Evolutionary conservation across 1,140 invertebrate genomes (phyloP), one percentile per base, ranked within the genome.

Genomic region (Rhyzopertha dominica): DNA sequence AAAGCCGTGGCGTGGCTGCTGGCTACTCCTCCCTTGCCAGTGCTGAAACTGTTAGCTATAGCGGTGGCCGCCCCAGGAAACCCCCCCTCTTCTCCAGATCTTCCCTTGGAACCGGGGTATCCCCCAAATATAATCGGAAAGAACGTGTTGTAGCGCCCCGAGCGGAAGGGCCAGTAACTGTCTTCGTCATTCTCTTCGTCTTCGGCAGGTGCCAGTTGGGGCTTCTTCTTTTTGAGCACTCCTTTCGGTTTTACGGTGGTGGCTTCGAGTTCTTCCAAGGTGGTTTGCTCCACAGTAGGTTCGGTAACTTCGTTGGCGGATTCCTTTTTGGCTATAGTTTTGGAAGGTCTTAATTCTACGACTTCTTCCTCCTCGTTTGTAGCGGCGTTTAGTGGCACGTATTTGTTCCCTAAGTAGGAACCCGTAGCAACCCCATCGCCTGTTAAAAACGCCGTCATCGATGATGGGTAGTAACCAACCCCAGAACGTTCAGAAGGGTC

Each of bases 1-100:
- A 81, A 82, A 5, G 79, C 78, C 4, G 80, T 80, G 4, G 81
- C 80, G 53, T 81, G 79, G 56, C 78, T 81, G 24, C 75, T 78
- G 24, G 80, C 80, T 0, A 81, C 74, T 14, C 80, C 80, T 4
- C 79, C 76, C 44, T 74, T 73, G 7, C 80, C 81, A 9, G 79
- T 81, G 69, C 80, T 82, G 62, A 79, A 82, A 32, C 79, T 80
- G 62, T 82, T 84, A 32, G 81, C 81, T 25, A 84, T 77, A 16
- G 80, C 80, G 2, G 79, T 80, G n/a, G 73, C 72, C 12, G 69
- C 67, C 26, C 69, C 71, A 18, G 48, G 58, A 47, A 40, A 43
- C 34, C 72, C 73, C 16, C 74, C 72, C 13, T 58, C 60, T 17
- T 41, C 48, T 7, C 69, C 65, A 19, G 62, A 59, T 10, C 51